These are phyloP conservation scores for Zootermopsis nevadensis DNA, from an alignment of 2,888 invertebrate species.

Conservation along the genomic window DNA sequence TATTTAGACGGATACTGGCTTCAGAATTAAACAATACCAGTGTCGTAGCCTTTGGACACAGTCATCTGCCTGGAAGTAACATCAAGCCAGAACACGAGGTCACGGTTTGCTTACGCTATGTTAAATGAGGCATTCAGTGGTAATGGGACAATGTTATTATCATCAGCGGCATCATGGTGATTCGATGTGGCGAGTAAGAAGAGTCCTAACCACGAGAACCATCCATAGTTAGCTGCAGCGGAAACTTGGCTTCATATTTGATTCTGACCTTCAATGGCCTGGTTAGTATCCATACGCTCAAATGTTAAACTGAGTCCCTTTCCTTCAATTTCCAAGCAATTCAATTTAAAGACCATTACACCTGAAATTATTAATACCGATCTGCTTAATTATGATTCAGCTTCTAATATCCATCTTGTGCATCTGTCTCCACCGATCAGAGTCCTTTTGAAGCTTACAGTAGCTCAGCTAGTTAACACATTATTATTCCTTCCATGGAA, in stretches of 20 bases:
- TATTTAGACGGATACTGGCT: too few relatives aligned
- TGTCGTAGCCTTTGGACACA: too few relatives aligned
- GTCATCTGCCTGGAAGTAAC: not conserved
- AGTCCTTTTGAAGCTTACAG: too few relatives aligned
- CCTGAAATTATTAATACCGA: constrained; percentile 28
- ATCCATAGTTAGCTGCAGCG: not conserved
- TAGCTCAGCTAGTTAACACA: too few relatives aligned
- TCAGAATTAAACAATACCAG: too few relatives aligned
- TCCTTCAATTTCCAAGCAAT: not conserved
- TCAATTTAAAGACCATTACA: constrained; percentile 30
- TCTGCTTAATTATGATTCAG: constrained; percentile 23
- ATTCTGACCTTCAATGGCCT: constrained; percentile 27
- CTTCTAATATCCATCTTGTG: not conserved
- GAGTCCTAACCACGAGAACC: not conserved
- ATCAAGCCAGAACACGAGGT: not conserved
- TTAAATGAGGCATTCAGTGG: constrained; percentile 27
- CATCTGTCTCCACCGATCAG: too few relatives aligned
- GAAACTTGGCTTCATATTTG: constrained; percentile 18
- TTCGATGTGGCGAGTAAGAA: not conserved
- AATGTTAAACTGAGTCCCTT: constrained; percentile 26
- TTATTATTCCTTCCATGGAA: too few relatives aligned
- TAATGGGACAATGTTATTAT: constrained; percentile 28
- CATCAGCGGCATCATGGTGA: not conserved
- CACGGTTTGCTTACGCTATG: not conserved
- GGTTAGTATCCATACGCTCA: constrained; percentile 30